Evolutionary conservation across 2,888 invertebrate species (phyloP), one percentile per base, ranked within the genome.

Genomic region (Notodonta ziczac): DNA sequence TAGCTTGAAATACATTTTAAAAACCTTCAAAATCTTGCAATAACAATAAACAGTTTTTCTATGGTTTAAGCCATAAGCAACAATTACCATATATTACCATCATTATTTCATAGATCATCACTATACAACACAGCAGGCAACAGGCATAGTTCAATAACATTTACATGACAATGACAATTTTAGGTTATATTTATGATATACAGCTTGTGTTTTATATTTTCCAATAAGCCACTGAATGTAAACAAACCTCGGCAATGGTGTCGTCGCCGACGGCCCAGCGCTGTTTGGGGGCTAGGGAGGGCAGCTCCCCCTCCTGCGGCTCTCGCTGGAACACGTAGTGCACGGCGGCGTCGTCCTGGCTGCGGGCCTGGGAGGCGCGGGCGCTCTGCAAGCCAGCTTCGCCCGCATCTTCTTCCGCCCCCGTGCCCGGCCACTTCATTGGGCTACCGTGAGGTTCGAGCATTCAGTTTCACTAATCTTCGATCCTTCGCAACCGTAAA

Each of bases 251-350:
- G 78, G 97, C 95, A 81, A 97, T 96, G 83, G 96, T 96, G 88
- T 98, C 98, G 90, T 98, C 98, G 65, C 97, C 98, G 65, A 97
- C 95, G 48, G 97, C 97, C 98, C 98, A 98, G 74, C 97, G 95
- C 76, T 96, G 95, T 88, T 97, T 97, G 57, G 96, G 96, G 68
- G 96, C 96, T 91, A 96, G 93, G 69, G 96, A 94, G 68, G 96
- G 95, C 85, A 97, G 96, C 85, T 98, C 98, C 60, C 96, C 95
- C 85, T 98, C 98, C 72, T 96, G 96, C 72, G 97, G 96, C 68
- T 96, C 96, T 63, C 91, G 85, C 77, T 98, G 98, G 87, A 97
- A 98, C 75, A 98, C 97, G 89, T 98, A 98, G 81, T 98, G 97
- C 76, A 98, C 98, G 88, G 97, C 96, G 70, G 98, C 98, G 94